These are phyloP conservation scores for Tipula helvola DNA, from an alignment of 2,888 invertebrate species.

Conservation along the genomic window DNA sequence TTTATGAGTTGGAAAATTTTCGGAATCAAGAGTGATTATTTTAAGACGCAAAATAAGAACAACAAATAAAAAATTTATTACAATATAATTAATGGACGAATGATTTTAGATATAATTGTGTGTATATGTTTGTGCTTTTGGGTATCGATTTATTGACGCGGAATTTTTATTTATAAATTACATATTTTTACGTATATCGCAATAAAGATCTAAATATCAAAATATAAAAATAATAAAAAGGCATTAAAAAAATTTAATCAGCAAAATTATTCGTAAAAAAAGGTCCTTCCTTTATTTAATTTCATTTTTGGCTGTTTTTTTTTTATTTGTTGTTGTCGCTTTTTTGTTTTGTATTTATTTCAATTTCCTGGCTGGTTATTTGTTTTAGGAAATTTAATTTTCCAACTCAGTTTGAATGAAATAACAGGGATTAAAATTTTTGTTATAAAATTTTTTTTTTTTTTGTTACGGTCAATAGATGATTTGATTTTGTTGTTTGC, in stretches of 20 bases:
- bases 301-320: background rate
- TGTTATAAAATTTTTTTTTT: background rate
- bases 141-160: background rate
- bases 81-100: background rate
- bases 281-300: background rate
- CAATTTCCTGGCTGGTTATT: background rate
- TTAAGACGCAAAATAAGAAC: background rate
- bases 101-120: background rate
- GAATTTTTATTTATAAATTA: background rate
- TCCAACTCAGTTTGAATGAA: background rate
- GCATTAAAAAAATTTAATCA: background rate
- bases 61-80: background rate
- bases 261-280: background rate
- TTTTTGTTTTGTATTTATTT: background rate
- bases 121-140: background rate
- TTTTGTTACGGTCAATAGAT: background rate
- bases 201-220: background rate
- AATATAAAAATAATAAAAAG: background rate
- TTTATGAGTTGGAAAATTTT: background rate
- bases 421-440: background rate
- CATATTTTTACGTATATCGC: background rate
- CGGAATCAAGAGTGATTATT: background rate
- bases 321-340: background rate
- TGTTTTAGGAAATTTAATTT: constrained; percentile 4
- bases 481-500: background rate